These are phyloP conservation scores for Dendrocincla fuliginosa DNA, from an alignment of 2,797 vertebrate genomes.

Conservation along the genomic window DNA sequence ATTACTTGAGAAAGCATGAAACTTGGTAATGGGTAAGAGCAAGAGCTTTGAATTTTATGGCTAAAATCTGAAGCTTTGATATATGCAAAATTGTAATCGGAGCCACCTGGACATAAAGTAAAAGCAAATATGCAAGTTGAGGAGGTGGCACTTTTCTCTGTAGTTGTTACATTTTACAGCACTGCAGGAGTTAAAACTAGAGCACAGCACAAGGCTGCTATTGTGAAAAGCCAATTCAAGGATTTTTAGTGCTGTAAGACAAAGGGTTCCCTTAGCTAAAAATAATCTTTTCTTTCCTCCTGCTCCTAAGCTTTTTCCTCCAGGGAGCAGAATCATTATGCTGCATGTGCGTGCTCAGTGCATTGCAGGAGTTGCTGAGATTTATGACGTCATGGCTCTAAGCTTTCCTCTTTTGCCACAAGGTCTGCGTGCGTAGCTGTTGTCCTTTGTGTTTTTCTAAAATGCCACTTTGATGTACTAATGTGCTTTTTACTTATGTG, in stretches of 20 bases:
- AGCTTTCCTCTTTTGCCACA: conserved; percentile 36
- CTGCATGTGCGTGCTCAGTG: neutral
- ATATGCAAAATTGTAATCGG: neutral
- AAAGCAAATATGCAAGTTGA: neutral
- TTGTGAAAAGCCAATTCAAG: conserved; percentile 53
- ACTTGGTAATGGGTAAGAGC: neutral
- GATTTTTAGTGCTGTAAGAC: conserved; percentile 57
- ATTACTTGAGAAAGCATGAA: neutral
- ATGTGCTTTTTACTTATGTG: neutral
- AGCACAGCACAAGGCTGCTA: conserved; percentile 35
- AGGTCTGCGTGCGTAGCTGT: neutral
- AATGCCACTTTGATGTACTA: neutral
- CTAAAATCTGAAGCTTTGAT: neutral
- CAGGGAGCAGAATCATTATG: conserved; percentile 57
- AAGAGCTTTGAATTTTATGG: neutral
- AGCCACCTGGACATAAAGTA: neutral
- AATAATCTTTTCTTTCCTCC: conserved; percentile 68
- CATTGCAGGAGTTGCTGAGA: conserved; percentile 40
- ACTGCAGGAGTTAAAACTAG: conserved; percentile 35
- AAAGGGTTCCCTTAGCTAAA: conserved; percentile 73
- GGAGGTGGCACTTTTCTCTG: neutral
- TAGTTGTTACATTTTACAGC: neutral
- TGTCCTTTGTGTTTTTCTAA: conserved; percentile 22
- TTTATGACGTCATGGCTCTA: conserved; percentile 63
- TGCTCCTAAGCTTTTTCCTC: conserved; percentile 56